Evolutionary conservation across 2,797 vertebrate species (phyloP).

Genomic region (Lepus townsendii): DNA sequence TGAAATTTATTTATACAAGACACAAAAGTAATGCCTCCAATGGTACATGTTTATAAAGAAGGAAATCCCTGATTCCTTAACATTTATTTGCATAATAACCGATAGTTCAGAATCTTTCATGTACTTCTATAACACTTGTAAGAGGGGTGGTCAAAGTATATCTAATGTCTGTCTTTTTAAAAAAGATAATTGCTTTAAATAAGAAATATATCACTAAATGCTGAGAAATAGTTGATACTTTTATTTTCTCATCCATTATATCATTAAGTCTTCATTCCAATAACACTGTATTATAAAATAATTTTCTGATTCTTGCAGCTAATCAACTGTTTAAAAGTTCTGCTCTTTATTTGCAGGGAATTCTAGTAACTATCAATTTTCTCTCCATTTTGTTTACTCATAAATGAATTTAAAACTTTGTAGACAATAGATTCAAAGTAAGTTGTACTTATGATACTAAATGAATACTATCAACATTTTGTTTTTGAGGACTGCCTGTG

Average conservation of each 20-base stretch:
- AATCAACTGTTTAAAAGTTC: neutral
- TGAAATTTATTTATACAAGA: slow-evolving; percentile 65
- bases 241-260: neutral
- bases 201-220: neutral
- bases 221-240: neutral
- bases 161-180: slow-evolving; percentile 11
- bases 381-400: neutral
- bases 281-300: neutral
- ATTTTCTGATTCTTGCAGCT: neutral
- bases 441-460: neutral
- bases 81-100: slow-evolving; percentile 65
- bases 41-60: neutral
- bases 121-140: neutral
- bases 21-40: slow-evolving; percentile 11
- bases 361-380: neutral
- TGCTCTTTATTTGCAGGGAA: neutral
- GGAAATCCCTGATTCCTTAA: slow-evolving; percentile 38
- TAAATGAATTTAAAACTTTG: slow-evolving; percentile 14
- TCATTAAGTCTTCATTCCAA: slow-evolving; percentile 9
- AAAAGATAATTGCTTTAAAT: slow-evolving; percentile 38
- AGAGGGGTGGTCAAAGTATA: neutral
- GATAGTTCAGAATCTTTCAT: neutral
- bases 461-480: neutral
- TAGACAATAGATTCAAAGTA: neutral
- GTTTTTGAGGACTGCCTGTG: neutral